These are phyloP conservation scores for Bergia sp. DNA, from an alignment of 92 coral and sea anemone species.

Conservation along the genomic window DNA sequence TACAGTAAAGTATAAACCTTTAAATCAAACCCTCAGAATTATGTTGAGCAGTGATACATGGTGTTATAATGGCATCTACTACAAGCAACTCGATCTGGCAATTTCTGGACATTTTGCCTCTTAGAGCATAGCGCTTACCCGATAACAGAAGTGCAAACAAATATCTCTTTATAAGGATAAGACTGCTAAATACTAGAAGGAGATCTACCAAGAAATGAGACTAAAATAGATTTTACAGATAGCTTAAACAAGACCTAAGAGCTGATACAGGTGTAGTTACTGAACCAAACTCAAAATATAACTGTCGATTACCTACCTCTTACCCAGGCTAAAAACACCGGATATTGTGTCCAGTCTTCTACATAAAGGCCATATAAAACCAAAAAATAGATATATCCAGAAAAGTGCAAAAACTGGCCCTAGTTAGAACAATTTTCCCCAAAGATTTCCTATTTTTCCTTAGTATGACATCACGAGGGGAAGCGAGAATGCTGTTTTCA, in stretches of 20 bases:
- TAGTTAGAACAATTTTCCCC: slow-evolving; percentile 39
- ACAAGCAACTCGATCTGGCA: not conserved
- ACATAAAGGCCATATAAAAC: slow-evolving; percentile 20
- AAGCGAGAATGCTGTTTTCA: slow-evolving; percentile 84
- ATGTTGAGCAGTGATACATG: not conserved
- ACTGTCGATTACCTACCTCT: slow-evolving; percentile 7
- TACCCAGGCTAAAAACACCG: slow-evolving; percentile 16
- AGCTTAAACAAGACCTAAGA: not conserved
- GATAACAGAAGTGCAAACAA: not conserved
- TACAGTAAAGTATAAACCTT: not conserved
- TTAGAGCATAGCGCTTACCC: not conserved
- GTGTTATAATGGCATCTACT: not conserved
- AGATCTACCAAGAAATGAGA: not conserved
- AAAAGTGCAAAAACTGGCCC: slow-evolving; percentile 9
- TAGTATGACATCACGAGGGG: slow-evolving; percentile 76
- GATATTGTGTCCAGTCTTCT: not conserved
- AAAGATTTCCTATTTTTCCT: slow-evolving; percentile 60
- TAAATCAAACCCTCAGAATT: not conserved
- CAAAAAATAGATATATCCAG: not conserved
- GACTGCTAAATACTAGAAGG: not conserved
- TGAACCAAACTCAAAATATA: slow-evolving; percentile 7
- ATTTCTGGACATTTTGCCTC: not conserved
- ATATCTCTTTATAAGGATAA: not conserved
- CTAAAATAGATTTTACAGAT: not conserved
- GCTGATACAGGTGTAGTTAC: not conserved